phyloP scores from a whole-genome alignment of 2,888 invertebrate genomes.

The Trichopria drosophilae region DNA sequence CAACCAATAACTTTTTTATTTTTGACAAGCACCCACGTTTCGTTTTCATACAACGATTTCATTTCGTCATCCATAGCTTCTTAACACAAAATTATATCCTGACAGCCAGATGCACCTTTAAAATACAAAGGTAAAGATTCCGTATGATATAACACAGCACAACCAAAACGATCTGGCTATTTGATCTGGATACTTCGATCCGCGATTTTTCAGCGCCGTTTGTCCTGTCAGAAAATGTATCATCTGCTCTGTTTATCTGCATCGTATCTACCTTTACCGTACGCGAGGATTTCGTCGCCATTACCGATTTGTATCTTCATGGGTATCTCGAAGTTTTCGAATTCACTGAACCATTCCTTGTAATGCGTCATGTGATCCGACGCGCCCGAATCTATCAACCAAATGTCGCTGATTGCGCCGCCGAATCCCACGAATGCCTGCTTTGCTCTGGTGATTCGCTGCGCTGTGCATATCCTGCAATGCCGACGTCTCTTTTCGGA shows the following conservation, averaged over 20 bases:
- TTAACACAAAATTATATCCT: too few relatives aligned
- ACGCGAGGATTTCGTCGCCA: too few relatives aligned
- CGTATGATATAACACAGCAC: too few relatives aligned
- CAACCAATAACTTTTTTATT: constrained; percentile 5
- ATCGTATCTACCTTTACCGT: constrained; percentile 2
- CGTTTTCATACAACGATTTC: constrained; percentile 4
- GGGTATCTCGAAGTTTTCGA: constrained; percentile 13
- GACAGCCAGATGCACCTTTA: too few relatives aligned
- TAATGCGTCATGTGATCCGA: constrained; percentile 21
- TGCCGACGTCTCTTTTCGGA: background rate
- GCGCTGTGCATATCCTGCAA: background rate
- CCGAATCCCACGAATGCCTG: too few relatives aligned
- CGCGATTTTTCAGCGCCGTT: too few relatives aligned
- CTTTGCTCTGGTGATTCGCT: constrained; percentile 12
- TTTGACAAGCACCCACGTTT: constrained; percentile 5
- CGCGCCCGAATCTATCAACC: constrained; percentile 11
- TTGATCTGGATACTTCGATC: too few relatives aligned
- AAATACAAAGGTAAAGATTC: too few relatives aligned
- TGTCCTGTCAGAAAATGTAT: too few relatives aligned
- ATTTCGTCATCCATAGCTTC: constrained; percentile 9
- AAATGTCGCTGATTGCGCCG: background rate
- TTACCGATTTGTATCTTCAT: constrained; percentile 24
- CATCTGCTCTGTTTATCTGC: too few relatives aligned
- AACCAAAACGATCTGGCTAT: too few relatives aligned
- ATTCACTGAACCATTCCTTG: too few relatives aligned